Conservation (phyloP, 2,888 invertebrate species). For the Dasysyrphus albostriatus region DNA sequence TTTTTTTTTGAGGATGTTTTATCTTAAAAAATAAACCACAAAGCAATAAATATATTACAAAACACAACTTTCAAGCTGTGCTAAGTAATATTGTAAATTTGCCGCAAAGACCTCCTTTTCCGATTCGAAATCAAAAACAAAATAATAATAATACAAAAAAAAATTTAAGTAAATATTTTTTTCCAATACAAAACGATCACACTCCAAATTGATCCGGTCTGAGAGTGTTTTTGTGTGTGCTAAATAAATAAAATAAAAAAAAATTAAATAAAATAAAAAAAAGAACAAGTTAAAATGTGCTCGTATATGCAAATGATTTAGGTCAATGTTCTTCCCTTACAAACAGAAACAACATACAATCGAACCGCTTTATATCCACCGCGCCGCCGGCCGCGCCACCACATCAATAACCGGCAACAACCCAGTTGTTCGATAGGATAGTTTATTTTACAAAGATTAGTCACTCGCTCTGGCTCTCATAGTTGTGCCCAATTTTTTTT, state of each 20-base stretch:
- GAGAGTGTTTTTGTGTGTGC: slow-evolving; percentile 48
- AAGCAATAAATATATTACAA: slow-evolving; percentile 63
- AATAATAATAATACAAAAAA: too few species aligned
- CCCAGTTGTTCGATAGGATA: slow-evolving; percentile 66
- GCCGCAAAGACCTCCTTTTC: slow-evolving; percentile 37
- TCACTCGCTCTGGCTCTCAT: background rate
- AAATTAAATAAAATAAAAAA: too few species aligned
- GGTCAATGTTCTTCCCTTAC: slow-evolving; percentile 76
- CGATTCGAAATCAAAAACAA: background rate
- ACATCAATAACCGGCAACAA: slow-evolving; percentile 44
- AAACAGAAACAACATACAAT: slow-evolving; percentile 12
- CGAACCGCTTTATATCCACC: background rate
- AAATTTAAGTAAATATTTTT: slow-evolving; percentile 28
- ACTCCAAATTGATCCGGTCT: slow-evolving; percentile 34
- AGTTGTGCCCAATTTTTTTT: slow-evolving; percentile 36
- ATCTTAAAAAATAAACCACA: slow-evolving; percentile 24
- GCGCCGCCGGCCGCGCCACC: too few species aligned
- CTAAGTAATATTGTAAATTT: slow-evolving; percentile 52
- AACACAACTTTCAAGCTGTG: slow-evolving; percentile 53
- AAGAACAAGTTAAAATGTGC: slow-evolving; percentile 50
- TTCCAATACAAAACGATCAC: slow-evolving; percentile 49
- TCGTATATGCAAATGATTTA: slow-evolving; percentile 75
- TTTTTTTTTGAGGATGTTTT: slow-evolving; percentile 7
- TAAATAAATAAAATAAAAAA: slow-evolving; percentile 26
- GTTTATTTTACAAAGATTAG: slow-evolving; percentile 25